Evolutionary conservation across 2,888 invertebrate genomes (phyloP).

Genomic region (Drosophila falleni): DNA sequence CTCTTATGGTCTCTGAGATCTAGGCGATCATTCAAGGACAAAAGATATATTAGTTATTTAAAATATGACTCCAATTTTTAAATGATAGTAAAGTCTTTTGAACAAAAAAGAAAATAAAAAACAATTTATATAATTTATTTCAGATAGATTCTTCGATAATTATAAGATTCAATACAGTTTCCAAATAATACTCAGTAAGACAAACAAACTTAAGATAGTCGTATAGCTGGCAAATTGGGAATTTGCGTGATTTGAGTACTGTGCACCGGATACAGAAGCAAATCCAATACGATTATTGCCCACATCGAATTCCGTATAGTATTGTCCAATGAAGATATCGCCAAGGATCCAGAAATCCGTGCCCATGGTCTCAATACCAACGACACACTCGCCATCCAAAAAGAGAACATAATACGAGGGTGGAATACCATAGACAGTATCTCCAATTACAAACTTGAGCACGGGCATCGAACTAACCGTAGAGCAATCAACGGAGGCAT

Average conservation of each 20-base stretch:
- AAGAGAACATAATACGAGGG: constrained; percentile 91
- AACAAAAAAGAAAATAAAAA: background rate
- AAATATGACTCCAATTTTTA: too few relatives aligned
- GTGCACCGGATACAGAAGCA: constrained; percentile 87
- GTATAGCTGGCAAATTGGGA: background rate
- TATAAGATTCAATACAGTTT: constrained; percentile 5
- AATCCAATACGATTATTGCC: constrained; percentile 94
- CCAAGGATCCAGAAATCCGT: constrained; percentile 95
- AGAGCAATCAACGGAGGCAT: constrained; percentile 89
- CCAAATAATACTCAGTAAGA: background rate
- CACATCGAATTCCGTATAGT: constrained; percentile 97
- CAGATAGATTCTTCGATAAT: background rate
- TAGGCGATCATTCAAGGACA: too few relatives aligned
- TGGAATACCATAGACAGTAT: constrained; percentile 90
- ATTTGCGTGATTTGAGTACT: constrained; percentile 19
- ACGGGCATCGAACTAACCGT: constrained; percentile 90
- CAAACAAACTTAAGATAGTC: constrained; percentile 1
- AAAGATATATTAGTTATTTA: too few relatives aligned
- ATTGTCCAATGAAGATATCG: constrained; percentile 97
- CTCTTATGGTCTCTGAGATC: too few relatives aligned
- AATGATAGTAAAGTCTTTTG: background rate
- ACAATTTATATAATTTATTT: constrained; percentile 1
- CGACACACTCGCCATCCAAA: constrained; percentile 90
- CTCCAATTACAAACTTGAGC: constrained; percentile 91
- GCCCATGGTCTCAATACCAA: constrained; percentile 95